Percentiles rank a stretch among this genome's conserved stretches.
Evolutionary conservation across 2,113 vertebrate species (phyloP).

Genomic region (Antigone vipio): DNA sequence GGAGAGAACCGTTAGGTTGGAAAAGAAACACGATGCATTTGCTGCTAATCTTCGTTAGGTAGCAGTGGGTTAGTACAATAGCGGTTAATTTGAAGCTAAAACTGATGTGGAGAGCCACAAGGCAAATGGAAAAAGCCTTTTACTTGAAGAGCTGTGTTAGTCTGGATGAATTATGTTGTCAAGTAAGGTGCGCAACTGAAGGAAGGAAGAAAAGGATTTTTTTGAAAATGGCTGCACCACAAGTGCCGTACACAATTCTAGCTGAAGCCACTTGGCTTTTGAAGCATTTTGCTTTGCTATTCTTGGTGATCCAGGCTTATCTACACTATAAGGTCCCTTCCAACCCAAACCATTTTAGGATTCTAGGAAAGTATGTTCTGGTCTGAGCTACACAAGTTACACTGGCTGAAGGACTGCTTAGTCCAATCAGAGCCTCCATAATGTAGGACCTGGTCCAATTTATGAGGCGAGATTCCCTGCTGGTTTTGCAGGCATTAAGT

Average conservation of each 20-base stretch:
- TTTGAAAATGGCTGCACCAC: neutral
- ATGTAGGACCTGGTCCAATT: neutral
- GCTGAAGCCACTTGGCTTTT: neutral
- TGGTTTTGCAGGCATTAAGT: neutral
- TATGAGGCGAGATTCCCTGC: neutral
- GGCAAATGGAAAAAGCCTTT: neutral
- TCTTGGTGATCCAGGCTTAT: neutral
- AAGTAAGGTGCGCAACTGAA: neutral
- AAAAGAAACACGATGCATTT: neutral
- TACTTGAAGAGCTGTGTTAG: neutral
- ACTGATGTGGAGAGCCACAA: neutral
- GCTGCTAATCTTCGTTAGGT: neutral
- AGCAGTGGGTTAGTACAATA: neutral
- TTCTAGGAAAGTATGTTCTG: neutral
- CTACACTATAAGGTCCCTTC: neutral
- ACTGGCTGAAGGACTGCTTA: neutral
- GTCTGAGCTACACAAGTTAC: neutral
- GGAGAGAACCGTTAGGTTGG: neutral
- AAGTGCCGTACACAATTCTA: neutral
- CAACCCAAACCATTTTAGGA: neutral
- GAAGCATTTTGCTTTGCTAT: neutral
- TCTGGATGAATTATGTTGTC: neutral
- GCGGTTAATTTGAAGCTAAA: neutral
- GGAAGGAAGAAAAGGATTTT: neutral
- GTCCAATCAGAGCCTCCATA: neutral